Evolutionary conservation across 2,797 vertebrate species (phyloP), one percentile per base, ranked within the genome.

Genomic region (Sebastes paucispinis): DNA sequence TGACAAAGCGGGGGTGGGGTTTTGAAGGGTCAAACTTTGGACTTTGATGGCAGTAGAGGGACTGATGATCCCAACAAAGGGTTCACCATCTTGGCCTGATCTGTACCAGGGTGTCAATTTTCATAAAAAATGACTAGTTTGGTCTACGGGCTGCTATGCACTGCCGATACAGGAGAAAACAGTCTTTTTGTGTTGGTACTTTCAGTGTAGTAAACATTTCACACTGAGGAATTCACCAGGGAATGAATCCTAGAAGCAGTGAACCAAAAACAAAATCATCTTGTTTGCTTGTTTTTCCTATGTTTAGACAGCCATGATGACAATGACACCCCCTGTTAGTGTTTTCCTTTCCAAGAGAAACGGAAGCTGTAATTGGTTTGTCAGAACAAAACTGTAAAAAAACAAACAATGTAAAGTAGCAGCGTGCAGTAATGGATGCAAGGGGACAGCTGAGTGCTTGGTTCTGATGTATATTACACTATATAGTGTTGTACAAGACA

Each of bases 241-340:
- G 8, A 24, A 57, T 24, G 50, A 69, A 54, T 47, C 18, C 20
- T 50, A 13, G 14, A 69, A 13, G 31, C 66, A 69, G 55, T 55
- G 63, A 80, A 66, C 2, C 36, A 36, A 12, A 36, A 22, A 67
- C 5, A 55, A 55, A 50, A 57, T 43, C 29, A 20, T 69, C 29
- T 5, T 22, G 64, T 73, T 71, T 64, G 66, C 68, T 57, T 70
- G 60, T 76, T 29, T 59, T 62, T 0, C 39, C n/a, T 12, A 1
- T 71, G 73, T 84, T 83, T 76, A 60, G 65, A 84, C 68, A 82
- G 67, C 36, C 47, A 14, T 16, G 39, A 75, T 65, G 27, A 79
- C 36, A 32, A 52, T 52, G 54, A 64, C 36, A 47, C 32, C 55
- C 39, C 20, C 62, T 20, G 34, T 73, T 11, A 34, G 22, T 20